Conservation (phyloP, 1,140 invertebrate genomes). For the Sycophaga agraensis region DNA sequence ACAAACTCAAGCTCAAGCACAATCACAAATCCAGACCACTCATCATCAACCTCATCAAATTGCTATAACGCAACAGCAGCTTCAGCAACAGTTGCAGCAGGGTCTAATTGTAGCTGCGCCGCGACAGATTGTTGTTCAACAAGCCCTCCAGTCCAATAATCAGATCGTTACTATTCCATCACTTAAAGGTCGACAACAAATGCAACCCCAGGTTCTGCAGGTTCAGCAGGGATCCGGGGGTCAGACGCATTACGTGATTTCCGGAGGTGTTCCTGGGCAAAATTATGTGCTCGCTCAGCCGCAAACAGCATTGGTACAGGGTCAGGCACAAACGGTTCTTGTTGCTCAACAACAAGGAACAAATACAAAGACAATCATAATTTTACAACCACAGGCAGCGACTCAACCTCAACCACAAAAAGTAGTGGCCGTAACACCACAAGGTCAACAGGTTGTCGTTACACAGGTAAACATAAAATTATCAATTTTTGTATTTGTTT, state of each 20-base stretch:
- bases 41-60: slow-evolving; percentile 36
- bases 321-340: slow-evolving; percentile 65
- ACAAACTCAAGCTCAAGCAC: slow-evolving; percentile 10
- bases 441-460: slow-evolving; percentile 63
- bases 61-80: slow-evolving; percentile 40
- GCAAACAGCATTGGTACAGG: slow-evolving; percentile 63
- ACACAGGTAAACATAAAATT: too few species aligned
- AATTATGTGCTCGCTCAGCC: slow-evolving; percentile 68
- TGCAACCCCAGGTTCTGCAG: slow-evolving; percentile 50
- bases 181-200: slow-evolving; percentile 50
- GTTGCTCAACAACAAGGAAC: slow-evolving; percentile 66
- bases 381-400: slow-evolving; percentile 65
- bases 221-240: slow-evolving; percentile 50
- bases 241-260: slow-evolving; percentile 60
- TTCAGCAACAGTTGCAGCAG: slow-evolving; percentile 47
- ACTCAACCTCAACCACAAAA: slow-evolving; percentile 54
- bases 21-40: slow-evolving; percentile 36
- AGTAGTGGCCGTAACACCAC: slow-evolving; percentile 66
- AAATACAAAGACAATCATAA: slow-evolving; percentile 71
- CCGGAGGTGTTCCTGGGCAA: slow-evolving; percentile 57
- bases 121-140: slow-evolving; percentile 55
- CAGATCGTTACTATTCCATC: slow-evolving; percentile 50
- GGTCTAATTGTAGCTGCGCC: slow-evolving; percentile 54
- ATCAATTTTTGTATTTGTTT: too few species aligned
- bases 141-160: slow-evolving; percentile 55